phyloP scores from a whole-genome alignment of 2,113 vertebrate species.

The Aythya baeri region DNA sequence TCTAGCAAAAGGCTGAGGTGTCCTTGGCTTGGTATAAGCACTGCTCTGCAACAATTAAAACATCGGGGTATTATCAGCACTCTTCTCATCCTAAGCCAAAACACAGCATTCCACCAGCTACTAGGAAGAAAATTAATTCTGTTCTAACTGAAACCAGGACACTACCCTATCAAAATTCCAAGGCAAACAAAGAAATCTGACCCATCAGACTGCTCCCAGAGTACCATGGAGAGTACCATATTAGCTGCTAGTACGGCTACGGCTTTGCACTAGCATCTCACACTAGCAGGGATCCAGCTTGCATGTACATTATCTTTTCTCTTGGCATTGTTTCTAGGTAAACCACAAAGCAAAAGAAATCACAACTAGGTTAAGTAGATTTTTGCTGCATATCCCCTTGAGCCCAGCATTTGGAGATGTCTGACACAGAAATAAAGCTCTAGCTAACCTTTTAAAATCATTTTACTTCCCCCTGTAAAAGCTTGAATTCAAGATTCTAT shows the following conservation, averaged over 20 bases:
- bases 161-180: not conserved
- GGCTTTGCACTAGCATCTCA: not conserved
- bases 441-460: not conserved
- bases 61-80: no score
- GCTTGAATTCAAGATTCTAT: not conserved
- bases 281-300: not conserved
- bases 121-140: no score
- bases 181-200: not conserved
- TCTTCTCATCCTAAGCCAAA: no score
- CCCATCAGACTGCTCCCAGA: not conserved
- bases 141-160: no score
- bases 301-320: not conserved
- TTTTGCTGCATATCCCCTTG: not conserved
- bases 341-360: constrained; percentile 1
- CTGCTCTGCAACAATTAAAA: no score
- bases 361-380: not conserved
- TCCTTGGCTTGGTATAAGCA: no score
- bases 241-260: not conserved
- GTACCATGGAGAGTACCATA: not conserved
- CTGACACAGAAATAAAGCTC: not conserved
- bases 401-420: not conserved
- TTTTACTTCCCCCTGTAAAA: not conserved
- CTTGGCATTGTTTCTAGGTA: not conserved
- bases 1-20: no score
- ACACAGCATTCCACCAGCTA: no score